A percentile compares a stretch with the other conserved stretches of the same genome.
Conservation (phyloP, 2,888 invertebrate genomes). For the Parochlus steinenii region DNA sequence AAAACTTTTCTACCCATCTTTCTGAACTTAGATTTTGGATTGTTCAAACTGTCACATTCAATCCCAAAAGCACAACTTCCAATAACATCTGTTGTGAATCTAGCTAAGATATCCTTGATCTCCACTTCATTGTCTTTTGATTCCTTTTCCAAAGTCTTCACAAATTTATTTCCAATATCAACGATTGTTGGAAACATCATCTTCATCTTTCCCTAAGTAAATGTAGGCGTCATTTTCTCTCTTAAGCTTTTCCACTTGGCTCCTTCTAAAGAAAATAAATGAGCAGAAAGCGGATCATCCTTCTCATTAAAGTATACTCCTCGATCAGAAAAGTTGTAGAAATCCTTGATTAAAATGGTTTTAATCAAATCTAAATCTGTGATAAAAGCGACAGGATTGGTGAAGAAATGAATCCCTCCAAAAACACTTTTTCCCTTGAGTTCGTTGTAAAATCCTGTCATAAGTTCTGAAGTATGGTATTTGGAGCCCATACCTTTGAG, state of each 20-base stretch:
- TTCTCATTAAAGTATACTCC: conserved; percentile 13
- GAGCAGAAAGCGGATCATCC: conserved; percentile 12
- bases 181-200: conserved; percentile 2
- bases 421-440: conserved; percentile 7
- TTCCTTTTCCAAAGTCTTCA: conserved; percentile 14
- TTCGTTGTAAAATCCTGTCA: conserved; percentile 5
- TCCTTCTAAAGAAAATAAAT: conserved; percentile 15
- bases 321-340: conserved; percentile 11
- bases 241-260: conserved; percentile 15
- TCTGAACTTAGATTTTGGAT: conserved; percentile 26
- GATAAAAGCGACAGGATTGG: conserved; percentile 1
- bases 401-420: conserved; percentile 9
- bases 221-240: conserved; percentile 15
- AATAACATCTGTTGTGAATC: conserved; percentile 34
- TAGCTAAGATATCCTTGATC: conserved; percentile 27
- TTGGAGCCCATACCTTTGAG: conserved; percentile 6
- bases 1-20: conserved; percentile 17
- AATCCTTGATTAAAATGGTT: conserved; percentile 10
- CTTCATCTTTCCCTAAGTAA: conserved; percentile 15
- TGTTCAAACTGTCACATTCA: conserved; percentile 27
- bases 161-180: conserved; percentile 2
- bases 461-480: conserved; percentile 4
- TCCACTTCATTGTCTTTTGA: conserved; percentile 20
- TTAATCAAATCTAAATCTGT: conserved; percentile 9
- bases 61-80: conserved; percentile 32